phyloP scores from a whole-genome alignment of 2,113 vertebrate genomes.

The Carlito syrichta region DNA sequence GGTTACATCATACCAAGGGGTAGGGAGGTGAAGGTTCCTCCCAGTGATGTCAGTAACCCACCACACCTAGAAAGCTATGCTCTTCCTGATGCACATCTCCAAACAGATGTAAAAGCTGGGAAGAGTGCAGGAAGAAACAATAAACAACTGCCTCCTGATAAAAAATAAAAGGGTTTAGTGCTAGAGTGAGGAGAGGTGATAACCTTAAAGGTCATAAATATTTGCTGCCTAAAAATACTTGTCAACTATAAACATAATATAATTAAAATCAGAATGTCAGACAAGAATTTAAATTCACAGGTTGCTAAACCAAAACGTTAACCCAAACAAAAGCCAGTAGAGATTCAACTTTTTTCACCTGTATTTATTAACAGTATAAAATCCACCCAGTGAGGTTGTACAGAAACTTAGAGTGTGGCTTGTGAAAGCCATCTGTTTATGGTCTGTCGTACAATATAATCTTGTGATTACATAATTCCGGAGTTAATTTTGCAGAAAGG shows the following conservation, averaged over 20 bases:
- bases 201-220: neutral
- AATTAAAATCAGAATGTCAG: neutral
- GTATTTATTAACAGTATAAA: neutral
- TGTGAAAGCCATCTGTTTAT: neutral
- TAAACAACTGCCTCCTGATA: neutral
- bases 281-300: neutral
- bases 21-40: slow-evolving; percentile 48
- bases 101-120: slow-evolving; percentile 35
- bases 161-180: slow-evolving; percentile 21
- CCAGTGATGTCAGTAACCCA: slow-evolving; percentile 39
- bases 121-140: slow-evolving; percentile 35
- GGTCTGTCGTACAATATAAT: neutral
- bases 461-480: neutral
- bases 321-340: neutral
- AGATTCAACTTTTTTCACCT: neutral
- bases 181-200: neutral
- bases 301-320: neutral
- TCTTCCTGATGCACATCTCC: slow-evolving; percentile 43
- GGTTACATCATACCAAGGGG: slow-evolving; percentile 57
- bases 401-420: neutral
- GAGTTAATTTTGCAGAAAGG: neutral
- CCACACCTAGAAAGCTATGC: slow-evolving; percentile 3
- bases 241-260: neutral
- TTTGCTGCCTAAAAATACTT: neutral
- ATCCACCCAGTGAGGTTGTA: neutral